Evolutionary conservation across 2,797 vertebrate species (phyloP).

Genomic region (Limosa lapponica): DNA sequence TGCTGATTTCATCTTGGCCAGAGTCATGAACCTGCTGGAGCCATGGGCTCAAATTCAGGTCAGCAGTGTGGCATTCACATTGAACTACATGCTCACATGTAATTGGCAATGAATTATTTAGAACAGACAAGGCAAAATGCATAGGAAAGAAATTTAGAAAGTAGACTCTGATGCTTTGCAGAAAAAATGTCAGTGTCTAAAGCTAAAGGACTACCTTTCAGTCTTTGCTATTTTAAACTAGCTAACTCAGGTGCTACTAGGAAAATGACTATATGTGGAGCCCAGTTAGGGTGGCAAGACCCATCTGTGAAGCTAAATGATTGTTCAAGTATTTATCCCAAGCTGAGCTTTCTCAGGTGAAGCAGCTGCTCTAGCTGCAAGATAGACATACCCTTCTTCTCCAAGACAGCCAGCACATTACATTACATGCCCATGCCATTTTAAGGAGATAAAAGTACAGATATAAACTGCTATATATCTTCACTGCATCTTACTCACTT

Average conservation of each 20-base stretch:
- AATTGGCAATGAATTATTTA: slow-evolving; percentile 16
- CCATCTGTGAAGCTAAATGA: not conserved
- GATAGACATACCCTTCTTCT: not conserved
- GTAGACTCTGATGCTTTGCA: not conserved
- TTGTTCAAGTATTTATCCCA: not conserved
- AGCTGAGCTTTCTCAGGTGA: not conserved
- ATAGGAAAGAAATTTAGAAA: not conserved
- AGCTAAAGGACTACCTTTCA: not conserved
- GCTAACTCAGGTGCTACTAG: not conserved
- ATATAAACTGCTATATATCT: not conserved
- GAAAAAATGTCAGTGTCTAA: not conserved
- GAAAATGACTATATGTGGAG: not conserved
- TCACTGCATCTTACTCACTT: not conserved
- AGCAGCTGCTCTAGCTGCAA: not conserved
- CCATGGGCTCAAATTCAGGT: slow-evolving; percentile 2
- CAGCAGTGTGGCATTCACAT: not conserved
- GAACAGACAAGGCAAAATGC: not conserved
- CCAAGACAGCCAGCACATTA: not conserved
- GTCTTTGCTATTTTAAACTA: not conserved
- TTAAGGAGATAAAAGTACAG: not conserved
- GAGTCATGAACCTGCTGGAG: not conserved
- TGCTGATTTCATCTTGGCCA: not conserved
- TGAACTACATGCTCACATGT: not conserved
- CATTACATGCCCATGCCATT: not conserved
- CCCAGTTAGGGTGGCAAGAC: not conserved